These are phyloP conservation scores for Sialia sialis DNA, from an alignment of 2,113 vertebrate species.

Conservation along the genomic window DNA sequence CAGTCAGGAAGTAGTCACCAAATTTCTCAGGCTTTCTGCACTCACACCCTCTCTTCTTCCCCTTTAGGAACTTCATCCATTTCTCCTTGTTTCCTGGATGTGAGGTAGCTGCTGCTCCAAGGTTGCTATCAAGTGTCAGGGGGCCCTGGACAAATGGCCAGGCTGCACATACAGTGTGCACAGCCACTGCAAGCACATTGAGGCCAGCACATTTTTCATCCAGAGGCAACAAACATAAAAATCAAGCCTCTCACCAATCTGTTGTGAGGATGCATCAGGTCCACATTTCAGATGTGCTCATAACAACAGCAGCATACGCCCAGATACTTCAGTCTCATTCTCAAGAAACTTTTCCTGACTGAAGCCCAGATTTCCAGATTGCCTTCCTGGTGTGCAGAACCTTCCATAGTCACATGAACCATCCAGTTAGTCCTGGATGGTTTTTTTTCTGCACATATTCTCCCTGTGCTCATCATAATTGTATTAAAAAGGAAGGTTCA, in stretches of 20 bases:
- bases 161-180: no score
- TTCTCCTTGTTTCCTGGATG: neutral
- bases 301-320: fast-evolving
- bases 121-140: no score
- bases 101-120: neutral
- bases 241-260: neutral
- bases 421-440: neutral
- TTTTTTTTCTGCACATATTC: neutral
- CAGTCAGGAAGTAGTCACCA: neutral
- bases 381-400: neutral
- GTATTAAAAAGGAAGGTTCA: neutral
- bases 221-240: neutral
- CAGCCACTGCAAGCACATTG: neutral
- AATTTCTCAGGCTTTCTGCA: neutral
- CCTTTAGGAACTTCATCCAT: neutral
- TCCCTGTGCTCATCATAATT: neutral
- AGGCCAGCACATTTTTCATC: neutral
- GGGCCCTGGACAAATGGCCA: neutral
- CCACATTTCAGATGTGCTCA: neutral
- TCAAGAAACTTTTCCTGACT: neutral
- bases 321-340: neutral
- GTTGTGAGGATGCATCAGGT: neutral
- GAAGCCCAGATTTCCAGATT: neutral
- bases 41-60: neutral
- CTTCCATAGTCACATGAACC: neutral